Base-by-base conservation (phyloP, 2,888 invertebrate species). In the Drosophila prolongata region DNA sequence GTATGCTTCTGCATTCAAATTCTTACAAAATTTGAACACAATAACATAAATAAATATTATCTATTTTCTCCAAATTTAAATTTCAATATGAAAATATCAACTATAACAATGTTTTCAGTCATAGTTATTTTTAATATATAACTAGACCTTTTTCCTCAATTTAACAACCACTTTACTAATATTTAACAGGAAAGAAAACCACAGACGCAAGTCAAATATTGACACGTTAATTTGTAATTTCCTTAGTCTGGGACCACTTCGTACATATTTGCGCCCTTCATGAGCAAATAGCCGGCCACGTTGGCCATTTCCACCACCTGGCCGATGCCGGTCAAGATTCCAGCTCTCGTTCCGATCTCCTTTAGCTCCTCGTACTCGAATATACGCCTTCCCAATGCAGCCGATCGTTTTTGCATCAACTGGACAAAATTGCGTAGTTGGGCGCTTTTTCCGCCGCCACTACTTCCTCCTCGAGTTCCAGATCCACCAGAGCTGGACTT, bases 221-320 rank as follows among this genome's bases (percentile, higher is more conserved):
- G 68, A 35, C 52, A 44, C 55, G 4, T 19, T 13, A n/a, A 49
- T 38, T 49, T 66, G 40, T n/a, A 55, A 56, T 52, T 70, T 65
- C 49, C 16, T 83, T 71, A 92, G 66, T 91, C 92, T 56, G 93
- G 92, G 75, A 94, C 92, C 65, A 95, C 93, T 92, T 96, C 95
- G 88, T 96, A 97, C 55, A 95, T 93, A 88, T 95, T 94, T 14
- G 94, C 94, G 1, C 95, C 96, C 92, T 96, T 97, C 88, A 97
- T 95, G 75, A 98, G 93, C 75, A 98, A 93, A 92, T 95, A 96
- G 10, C 98, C 98, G 91, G 97, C 96, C 81, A 95, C 94, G 91
- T 98, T 98, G 79, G 98, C 94, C 38, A 95, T 94, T 77, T 95
- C 94, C 56, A 98, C 94, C 52, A 98, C 93, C 75, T 94, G 94